Conservation (phyloP, 2,797 vertebrate genomes). For the Pseudotriccus pelzelni region DNA sequence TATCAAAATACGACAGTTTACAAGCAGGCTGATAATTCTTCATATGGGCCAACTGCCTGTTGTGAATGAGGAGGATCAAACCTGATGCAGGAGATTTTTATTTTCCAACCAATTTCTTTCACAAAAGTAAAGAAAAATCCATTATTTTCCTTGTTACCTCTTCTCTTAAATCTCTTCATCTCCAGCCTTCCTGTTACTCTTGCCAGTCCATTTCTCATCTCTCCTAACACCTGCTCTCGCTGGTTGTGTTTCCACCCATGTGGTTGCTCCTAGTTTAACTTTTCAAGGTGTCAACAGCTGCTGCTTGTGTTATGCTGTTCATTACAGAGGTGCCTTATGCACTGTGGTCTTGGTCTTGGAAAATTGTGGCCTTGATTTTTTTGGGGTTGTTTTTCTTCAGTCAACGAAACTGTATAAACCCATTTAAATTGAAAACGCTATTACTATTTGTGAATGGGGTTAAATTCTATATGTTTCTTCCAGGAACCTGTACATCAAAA, state of each 20-base stretch:
- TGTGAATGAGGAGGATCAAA: not conserved
- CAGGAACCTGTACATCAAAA: not conserved
- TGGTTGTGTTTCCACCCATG: not conserved
- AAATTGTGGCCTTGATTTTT: not conserved
- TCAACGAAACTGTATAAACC: not conserved
- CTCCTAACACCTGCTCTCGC: not conserved
- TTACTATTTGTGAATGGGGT: not conserved
- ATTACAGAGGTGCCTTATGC: not conserved
- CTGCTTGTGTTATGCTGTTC: not conserved
- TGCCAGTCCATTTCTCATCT: not conserved
- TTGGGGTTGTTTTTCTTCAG: not conserved
- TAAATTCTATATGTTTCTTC: not conserved
- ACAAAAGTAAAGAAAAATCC: not conserved
- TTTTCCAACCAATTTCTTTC: not conserved
- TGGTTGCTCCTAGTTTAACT: not conserved
- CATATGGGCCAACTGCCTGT: not conserved
- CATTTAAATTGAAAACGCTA: not conserved
- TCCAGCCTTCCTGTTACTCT: not conserved
- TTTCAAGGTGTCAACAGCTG: not conserved
- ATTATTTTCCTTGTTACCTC: not conserved
- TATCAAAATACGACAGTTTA: conserved; percentile 20
- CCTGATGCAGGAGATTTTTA: not conserved
- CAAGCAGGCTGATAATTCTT: conserved; percentile 12
- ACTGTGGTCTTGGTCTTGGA: not conserved
- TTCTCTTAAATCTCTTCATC: not conserved